These are phyloP conservation scores for Phanerotoma sp. DNA, from an alignment of 2,888 invertebrate species.

Conservation along the genomic window DNA sequence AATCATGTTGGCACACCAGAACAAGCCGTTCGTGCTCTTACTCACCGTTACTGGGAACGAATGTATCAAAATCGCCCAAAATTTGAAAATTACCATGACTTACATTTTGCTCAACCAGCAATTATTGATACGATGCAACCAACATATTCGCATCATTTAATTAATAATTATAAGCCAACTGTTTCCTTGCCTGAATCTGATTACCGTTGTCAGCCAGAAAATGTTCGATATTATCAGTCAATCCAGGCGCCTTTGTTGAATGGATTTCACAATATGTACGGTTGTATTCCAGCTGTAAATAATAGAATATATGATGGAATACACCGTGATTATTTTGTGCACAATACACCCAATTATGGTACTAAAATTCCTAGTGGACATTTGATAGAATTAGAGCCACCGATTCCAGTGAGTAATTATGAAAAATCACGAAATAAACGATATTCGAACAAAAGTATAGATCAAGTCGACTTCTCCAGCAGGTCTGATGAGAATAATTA, in stretches of 20 bases:
- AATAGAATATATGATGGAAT: constrained; percentile 32
- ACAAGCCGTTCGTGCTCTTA: constrained; percentile 59
- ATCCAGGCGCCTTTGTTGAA: constrained; percentile 22
- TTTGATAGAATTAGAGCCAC: constrained; percentile 67
- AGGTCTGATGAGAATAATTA: constrained; percentile 26
- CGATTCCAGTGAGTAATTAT: constrained; percentile 46
- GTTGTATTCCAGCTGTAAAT: constrained; percentile 32
- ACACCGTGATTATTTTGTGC: constrained; percentile 57
- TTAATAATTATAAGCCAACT: constrained; percentile 38
- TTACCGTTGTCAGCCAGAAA: constrained; percentile 34
- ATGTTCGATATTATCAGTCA: constrained; percentile 15
- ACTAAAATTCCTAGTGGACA: constrained; percentile 66
- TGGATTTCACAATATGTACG: constrained; percentile 34
- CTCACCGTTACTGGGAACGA: constrained; percentile 57
- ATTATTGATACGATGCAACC: constrained; percentile 37
- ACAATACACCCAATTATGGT: constrained; percentile 32
- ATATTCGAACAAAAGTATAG: background rate
- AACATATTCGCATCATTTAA: constrained; percentile 40
- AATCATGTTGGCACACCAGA: constrained; percentile 62
- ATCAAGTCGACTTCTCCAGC: background rate
- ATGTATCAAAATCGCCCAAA: constrained; percentile 52
- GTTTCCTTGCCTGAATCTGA: constrained; percentile 38
- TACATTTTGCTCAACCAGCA: constrained; percentile 34
- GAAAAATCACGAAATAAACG: constrained; percentile 39
- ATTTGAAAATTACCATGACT: constrained; percentile 38